phyloP scores from a whole-genome alignment of 2,797 vertebrate genomes.

The Galago senegalensis region DNA sequence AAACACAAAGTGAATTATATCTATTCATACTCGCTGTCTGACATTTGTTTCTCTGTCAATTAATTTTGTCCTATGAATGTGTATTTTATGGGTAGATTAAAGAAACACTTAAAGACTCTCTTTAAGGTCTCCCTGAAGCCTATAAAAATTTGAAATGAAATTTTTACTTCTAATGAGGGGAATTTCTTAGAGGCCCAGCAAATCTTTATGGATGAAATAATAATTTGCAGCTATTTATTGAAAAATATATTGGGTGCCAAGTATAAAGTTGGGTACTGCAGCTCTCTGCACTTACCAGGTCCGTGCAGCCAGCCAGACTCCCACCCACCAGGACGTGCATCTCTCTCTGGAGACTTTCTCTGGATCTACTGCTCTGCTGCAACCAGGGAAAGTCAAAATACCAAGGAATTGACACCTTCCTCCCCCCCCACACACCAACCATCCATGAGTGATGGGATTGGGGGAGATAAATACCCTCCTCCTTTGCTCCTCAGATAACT shows the following conservation, averaged over 20 bases:
- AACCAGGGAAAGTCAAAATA: not conserved
- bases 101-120: not conserved
- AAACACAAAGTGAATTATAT: slow-evolving; percentile 44
- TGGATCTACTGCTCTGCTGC: not conserved
- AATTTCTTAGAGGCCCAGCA: slow-evolving; percentile 44
- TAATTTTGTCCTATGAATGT: slow-evolving; percentile 29
- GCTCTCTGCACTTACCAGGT: accelerated
- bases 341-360: not conserved
- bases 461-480: not conserved
- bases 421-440: too few relatives aligned
- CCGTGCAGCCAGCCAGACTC: not conserved
- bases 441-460: not conserved
- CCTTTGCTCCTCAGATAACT: not conserved
- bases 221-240: slow-evolving; percentile 22
- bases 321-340: not conserved
- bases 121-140: not conserved
- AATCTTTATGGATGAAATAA: not conserved
- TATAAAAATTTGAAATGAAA: slow-evolving; percentile 38
- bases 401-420: not conserved
- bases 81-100: slow-evolving; percentile 11
- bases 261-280: not conserved
- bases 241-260: not conserved
- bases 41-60: slow-evolving; percentile 43
- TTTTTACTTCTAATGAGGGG: not conserved
- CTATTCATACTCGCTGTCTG: slow-evolving; percentile 40